Evolutionary conservation across 2,888 invertebrate genomes (phyloP).

Genomic region (Agrotis segetum): DNA sequence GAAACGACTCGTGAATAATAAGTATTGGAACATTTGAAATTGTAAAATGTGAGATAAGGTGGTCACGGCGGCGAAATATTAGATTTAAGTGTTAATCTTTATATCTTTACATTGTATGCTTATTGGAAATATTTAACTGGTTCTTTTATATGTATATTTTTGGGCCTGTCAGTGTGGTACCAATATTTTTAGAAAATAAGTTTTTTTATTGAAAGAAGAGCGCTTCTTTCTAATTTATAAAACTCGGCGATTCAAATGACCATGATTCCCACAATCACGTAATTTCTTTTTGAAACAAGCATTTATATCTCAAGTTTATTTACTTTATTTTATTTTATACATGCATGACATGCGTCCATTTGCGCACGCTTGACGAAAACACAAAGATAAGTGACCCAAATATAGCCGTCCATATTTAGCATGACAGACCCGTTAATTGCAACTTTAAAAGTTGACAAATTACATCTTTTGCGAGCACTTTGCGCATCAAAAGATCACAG

Average conservation of each 20-base stretch:
- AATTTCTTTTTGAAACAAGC: slow-evolving; percentile 23
- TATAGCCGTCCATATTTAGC: slow-evolving; percentile 45
- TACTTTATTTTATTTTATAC: slow-evolving; percentile 34
- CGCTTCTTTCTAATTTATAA: not conserved
- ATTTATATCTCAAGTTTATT: slow-evolving; percentile 39
- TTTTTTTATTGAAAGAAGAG: not conserved
- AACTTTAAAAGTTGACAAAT: slow-evolving; percentile 59
- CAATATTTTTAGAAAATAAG: not conserved
- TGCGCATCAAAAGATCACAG: slow-evolving; percentile 62
- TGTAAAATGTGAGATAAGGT: slow-evolving; percentile 66
- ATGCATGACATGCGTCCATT: slow-evolving; percentile 11
- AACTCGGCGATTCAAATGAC: not conserved
- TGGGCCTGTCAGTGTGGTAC: not conserved
- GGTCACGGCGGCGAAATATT: slow-evolving; percentile 51
- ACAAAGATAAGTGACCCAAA: slow-evolving; percentile 49
- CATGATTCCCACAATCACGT: slow-evolving; percentile 7
- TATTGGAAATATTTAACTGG: slow-evolving; percentile 9
- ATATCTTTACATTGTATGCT: slow-evolving; percentile 30
- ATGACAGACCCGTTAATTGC: slow-evolving; percentile 52
- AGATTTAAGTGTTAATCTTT: not conserved
- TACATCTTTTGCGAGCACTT: slow-evolving; percentile 45
- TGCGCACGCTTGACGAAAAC: slow-evolving; percentile 30
- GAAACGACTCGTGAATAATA: slow-evolving; percentile 84
- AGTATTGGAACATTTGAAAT: slow-evolving; percentile 70
- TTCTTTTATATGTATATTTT: not conserved